Base-by-base conservation (phyloP, 2,888 invertebrate genomes). In the Calameuta pallipes region DNA sequence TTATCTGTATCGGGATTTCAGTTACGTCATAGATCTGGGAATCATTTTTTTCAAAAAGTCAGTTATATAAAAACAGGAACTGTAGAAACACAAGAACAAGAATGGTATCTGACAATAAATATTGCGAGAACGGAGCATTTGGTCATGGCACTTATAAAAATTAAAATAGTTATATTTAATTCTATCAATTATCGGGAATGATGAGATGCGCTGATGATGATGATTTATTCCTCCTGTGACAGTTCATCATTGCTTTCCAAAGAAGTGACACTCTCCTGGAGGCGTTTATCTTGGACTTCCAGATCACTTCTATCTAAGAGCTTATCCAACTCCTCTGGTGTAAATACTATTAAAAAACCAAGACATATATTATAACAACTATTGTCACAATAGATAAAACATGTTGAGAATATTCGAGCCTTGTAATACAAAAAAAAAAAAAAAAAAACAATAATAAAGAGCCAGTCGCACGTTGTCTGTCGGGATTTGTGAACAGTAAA, bases 271-370 rank as follows among this genome's bases (percentile, higher is more conserved):
- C 15, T 23, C 0, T 56, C 23, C 23, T 23, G 9, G 23, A 1
- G 23, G 6, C 2, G 56, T 56, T 56, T 23, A 23, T 56, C 1
- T 23, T 56, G 23, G 9, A 23, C 56, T 56, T 56, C 71, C 69
- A 93, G 81, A 80, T 92, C 92, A 76, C 90, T 91, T 80, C 93
- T 88, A 80, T 93, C 93, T 71, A 93, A 81, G 1, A 93, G 78
- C 75, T 88, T 87, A 74, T 93, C 89, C 36, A 93, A 86, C 82
- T 93, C 92, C 73, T 90, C 87, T 31, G 92, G 92, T 13, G 92
- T 90, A 69, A 92, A 92, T 9, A 92, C 92, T 91, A 85, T 84
- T 75, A 81, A 80, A 77, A 70, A 77, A 76, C 77, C 56, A 76
- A 56, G 0, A 56, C 6, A 41, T 15, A 12, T 4, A 15, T 6